Conservation (phyloP, 2,888 invertebrate species). For the Dione vanillae region DNA sequence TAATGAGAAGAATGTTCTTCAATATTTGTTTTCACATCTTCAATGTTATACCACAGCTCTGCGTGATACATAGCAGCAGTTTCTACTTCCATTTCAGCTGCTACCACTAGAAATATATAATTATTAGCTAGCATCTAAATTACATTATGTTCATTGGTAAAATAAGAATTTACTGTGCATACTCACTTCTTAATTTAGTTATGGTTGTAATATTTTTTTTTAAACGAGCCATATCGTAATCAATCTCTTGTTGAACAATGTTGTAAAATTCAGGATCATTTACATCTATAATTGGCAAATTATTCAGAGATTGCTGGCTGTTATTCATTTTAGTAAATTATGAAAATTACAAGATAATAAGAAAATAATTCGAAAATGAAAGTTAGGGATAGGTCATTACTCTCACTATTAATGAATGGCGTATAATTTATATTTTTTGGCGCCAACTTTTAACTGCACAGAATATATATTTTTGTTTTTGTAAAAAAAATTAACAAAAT, state of each 20-base stretch:
- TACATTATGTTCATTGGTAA: neutral
- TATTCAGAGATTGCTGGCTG: slow-evolving; percentile 28
- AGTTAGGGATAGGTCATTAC: neutral
- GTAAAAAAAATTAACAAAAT: neutral
- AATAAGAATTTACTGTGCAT: neutral
- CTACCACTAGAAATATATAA: slow-evolving; percentile 55
- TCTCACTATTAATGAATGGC: too few relatives aligned
- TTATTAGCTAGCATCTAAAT: neutral
- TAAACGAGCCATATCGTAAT: slow-evolving; percentile 58
- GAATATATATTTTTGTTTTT: neutral
- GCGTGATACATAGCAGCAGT: slow-evolving; percentile 66
- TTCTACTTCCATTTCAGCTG: slow-evolving; percentile 69
- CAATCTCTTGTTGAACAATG: slow-evolving; percentile 58
- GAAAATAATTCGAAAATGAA: neutral
- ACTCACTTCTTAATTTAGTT: slow-evolving; percentile 63
- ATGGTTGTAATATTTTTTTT: slow-evolving; percentile 59
- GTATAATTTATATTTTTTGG: neutral
- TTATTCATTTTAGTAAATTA: slow-evolving; percentile 32
- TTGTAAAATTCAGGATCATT: slow-evolving; percentile 62
- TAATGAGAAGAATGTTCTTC: slow-evolving; percentile 6
- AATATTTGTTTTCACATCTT: slow-evolving; percentile 52
- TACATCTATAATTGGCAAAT: slow-evolving; percentile 55
- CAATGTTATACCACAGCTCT: slow-evolving; percentile 60
- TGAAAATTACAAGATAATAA: neutral
- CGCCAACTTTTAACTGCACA: neutral